Conservation (phyloP, 92 coral and sea anemone genomes). For the Micromussa lordhowensis region DNA sequence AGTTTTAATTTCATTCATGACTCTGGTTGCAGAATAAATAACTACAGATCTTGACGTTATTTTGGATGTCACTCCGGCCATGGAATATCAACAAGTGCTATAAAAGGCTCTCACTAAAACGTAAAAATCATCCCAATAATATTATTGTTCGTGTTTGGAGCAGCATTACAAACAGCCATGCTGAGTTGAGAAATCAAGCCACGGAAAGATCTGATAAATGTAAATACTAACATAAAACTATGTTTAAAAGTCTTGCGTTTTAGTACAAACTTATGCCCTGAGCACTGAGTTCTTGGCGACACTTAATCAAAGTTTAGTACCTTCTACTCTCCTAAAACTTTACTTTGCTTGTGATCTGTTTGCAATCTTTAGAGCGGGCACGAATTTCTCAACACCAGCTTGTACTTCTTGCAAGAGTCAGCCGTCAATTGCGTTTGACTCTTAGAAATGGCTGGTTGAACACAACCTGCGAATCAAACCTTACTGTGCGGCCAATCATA, state of each 20-base stretch:
- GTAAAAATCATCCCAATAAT: neutral
- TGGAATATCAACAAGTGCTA: neutral
- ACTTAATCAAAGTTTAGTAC: neutral
- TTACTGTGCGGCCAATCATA: neutral
- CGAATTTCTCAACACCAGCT: neutral
- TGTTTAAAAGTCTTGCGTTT: neutral
- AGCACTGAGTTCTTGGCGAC: neutral
- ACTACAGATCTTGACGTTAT: neutral
- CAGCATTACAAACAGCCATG: neutral
- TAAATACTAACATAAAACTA: neutral
- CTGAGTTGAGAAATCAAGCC: neutral
- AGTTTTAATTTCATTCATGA: neutral
- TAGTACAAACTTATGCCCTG: neutral
- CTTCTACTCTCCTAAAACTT: neutral
- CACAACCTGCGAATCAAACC: neutral
- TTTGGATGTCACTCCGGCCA: neutral
- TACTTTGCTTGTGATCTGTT: neutral
- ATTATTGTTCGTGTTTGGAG: neutral
- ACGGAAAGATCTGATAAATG: neutral
- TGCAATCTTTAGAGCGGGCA: neutral
- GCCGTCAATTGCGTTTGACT: neutral
- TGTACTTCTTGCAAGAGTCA: neutral
- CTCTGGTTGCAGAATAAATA: neutral
- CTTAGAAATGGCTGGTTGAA: neutral
- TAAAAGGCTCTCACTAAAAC: neutral